Conservation (phyloP, 2,113 vertebrate species). For the Dunckerocampus dactyliophorus region DNA sequence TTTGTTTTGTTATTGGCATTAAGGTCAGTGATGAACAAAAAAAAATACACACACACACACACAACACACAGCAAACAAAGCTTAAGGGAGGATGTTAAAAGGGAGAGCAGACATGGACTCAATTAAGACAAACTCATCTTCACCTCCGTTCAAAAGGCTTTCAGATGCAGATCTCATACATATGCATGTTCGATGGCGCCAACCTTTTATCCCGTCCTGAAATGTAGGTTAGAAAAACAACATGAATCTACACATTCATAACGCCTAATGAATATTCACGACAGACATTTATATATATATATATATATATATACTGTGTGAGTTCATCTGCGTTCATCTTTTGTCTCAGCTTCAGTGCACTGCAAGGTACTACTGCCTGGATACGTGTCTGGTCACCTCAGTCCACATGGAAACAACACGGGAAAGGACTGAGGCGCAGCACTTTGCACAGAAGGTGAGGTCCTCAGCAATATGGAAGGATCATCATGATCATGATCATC, state of each 20-base stretch:
- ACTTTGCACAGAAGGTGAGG: constrained; percentile 6
- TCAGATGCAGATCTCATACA: constrained; percentile 23
- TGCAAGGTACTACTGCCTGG: constrained; percentile 27
- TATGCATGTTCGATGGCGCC: constrained; percentile 28
- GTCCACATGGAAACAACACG: constrained; percentile 54
- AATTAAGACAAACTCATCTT: constrained; percentile 21
- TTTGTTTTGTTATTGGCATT: constrained; percentile 5
- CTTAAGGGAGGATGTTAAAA: constrained; percentile 9
- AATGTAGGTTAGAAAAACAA: constrained; percentile 41
- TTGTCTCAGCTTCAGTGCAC: constrained; percentile 25
- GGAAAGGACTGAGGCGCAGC: neutral
- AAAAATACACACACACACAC: neutral
- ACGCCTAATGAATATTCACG: constrained; percentile 40
- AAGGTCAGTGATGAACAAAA: constrained; percentile 9
- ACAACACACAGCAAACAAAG: neutral
- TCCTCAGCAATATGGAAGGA: constrained; percentile 17
- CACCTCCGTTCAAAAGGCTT: constrained; percentile 10
- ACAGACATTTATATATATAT: neutral
- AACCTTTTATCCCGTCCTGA: constrained; percentile 19
- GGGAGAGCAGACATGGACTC: constrained; percentile 5
- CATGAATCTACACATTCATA: constrained; percentile 27
- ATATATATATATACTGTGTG: constrained; percentile 3
- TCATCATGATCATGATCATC: constrained; percentile 30
- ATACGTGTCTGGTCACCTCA: constrained; percentile 20
- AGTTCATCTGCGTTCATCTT: constrained; percentile 31